phyloP scores from a whole-genome alignment of 1,140 invertebrate species.

The Latrodectus geometricus region DNA sequence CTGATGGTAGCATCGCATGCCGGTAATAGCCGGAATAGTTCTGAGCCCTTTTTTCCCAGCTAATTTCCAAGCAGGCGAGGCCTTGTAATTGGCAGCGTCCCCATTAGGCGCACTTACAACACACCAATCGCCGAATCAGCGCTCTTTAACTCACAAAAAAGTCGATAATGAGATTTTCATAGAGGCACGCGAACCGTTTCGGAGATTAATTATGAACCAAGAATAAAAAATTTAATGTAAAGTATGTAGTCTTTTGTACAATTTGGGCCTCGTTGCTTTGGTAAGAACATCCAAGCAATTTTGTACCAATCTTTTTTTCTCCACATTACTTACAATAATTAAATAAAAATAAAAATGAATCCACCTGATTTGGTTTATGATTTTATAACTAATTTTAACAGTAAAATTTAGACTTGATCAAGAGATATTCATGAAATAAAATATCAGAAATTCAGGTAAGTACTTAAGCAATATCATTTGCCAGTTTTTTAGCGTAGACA shows the following conservation, averaged over 20 bases:
- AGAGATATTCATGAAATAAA: too few species aligned
- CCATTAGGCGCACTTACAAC: constrained; percentile 53
- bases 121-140: constrained; percentile 55
- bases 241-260: neutral
- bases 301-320: too few species aligned
- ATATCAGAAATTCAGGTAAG: too few species aligned
- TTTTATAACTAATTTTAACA: too few species aligned
- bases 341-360: too few species aligned
- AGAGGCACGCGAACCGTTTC: constrained; percentile 42
- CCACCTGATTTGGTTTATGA: too few species aligned
- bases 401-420: too few species aligned
- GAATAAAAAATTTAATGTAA: constrained; percentile 19
- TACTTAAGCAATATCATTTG: too few species aligned
- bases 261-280: too few species aligned
- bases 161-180: constrained; percentile 62
- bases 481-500: too few species aligned
- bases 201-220: constrained; percentile 53
- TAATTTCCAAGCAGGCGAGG: constrained; percentile 48
- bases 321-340: too few species aligned
- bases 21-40: constrained; percentile 12
- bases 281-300: too few species aligned
- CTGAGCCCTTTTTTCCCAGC: constrained; percentile 6
- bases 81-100: constrained; percentile 43
- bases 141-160: constrained; percentile 25
- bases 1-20: constrained; percentile 57